Percentiles rank a stretch among this genome's conserved stretches.
Evolutionary conservation across 2,888 invertebrate genomes (phyloP).

Genomic region (Agrotis exclamationis): DNA sequence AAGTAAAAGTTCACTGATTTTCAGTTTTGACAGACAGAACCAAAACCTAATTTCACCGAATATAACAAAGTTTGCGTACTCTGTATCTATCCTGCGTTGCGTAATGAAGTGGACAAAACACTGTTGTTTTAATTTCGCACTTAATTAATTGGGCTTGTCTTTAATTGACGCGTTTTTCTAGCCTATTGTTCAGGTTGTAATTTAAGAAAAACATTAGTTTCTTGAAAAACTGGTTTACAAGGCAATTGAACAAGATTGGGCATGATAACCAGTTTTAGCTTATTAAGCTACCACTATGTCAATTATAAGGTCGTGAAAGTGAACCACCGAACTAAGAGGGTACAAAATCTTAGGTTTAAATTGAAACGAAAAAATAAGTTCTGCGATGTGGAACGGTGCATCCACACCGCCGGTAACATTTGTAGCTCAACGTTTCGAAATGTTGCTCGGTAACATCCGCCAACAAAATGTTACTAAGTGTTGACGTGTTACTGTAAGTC

Average conservation of each 20-base stretch:
- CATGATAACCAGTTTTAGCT: background rate
- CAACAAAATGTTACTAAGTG: too few species aligned
- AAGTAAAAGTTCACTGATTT: background rate
- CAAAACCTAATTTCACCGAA: background rate
- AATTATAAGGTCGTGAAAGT: too few species aligned
- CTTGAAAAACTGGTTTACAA: background rate
- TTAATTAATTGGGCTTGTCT: slow-evolving; percentile 23
- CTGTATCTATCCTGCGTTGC: background rate
- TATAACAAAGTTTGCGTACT: background rate
- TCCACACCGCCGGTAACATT: too few species aligned
- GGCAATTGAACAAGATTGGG: background rate
- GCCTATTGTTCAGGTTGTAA: background rate
- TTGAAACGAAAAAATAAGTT: too few species aligned
- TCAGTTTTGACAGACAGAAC: background rate
- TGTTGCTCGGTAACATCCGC: too few species aligned
- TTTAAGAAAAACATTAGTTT: background rate
- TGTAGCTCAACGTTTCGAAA: too few species aligned
- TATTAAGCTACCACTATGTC: too few species aligned
- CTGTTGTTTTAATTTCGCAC: slow-evolving; percentile 22
- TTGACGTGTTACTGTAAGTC: too few species aligned
- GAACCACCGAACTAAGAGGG: too few species aligned
- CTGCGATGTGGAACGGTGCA: too few species aligned
- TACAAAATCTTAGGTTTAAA: too few species aligned
- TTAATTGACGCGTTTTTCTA: slow-evolving; percentile 11
- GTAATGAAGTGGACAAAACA: slow-evolving; percentile 13